Evolutionary conservation across 1,140 invertebrate species (phyloP), one percentile per base, ranked within the genome.

Genomic region (Magallana angulata): DNA sequence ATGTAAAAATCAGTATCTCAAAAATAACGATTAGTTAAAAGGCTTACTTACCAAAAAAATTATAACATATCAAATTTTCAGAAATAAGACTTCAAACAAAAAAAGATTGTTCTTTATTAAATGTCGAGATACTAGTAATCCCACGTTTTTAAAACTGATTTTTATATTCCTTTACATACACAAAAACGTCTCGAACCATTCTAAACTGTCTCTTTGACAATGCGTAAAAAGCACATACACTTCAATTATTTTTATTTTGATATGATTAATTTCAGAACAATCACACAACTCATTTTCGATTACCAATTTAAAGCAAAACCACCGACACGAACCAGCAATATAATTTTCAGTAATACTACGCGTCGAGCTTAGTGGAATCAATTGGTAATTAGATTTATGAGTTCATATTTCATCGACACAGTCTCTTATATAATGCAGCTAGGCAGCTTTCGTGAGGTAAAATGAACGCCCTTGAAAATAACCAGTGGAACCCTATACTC

Each of bases 241-340:
- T 5, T 48, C 2, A 4, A 5, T 5, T 48, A 48, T 48, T 48
- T 48, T 48, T 48, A 48, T 48, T 48, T 48, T 48, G 36, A 76
- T 76, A 76, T 30, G 68, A 76, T 76, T 62, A 76, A 76, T 30
- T 76, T 30, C 68, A 76, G 68, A 76, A 76, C 68, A 76, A 76
- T 36, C 24, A 30, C 8, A 36, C 7, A 12, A 76, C 30, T 30
- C 24, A 76, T 76, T 76, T 76, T 76, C 68, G 36, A 76, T 76
- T 30, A 36, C 18, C 24, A 76, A 30, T 24, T 18, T 76, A 30
- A 11, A 76, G 68, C 24, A 12, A 11, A 36, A 30, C 18, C 14
- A 76, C 68, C 68, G 30, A 18, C 68, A 18, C 24, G 24, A 30
- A 36, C 68, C 24, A 30, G 68, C 24, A 76, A 2, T 48, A 76